Conservation (phyloP, 1,140 invertebrate genomes). For the Calliopsis andreniformis region DNA sequence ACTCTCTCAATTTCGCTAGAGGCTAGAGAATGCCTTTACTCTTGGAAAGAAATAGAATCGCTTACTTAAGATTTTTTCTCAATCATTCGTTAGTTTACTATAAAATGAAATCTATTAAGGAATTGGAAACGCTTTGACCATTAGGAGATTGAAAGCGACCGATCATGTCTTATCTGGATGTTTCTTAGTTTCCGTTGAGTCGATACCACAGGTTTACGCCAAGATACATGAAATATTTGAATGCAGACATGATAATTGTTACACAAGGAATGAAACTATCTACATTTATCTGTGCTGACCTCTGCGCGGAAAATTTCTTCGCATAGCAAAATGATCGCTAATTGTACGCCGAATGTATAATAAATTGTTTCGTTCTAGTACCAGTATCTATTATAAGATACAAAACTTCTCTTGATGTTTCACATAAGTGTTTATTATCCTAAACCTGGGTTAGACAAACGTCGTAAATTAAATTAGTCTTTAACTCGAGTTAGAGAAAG, state of each 20-base stretch:
- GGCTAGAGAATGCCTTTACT: not conserved
- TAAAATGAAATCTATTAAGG: constrained; percentile 2
- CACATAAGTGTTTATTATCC: no score
- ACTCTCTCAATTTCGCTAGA: no score
- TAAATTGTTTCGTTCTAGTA: constrained; percentile 8
- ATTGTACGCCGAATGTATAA: constrained; percentile 31
- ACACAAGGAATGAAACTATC: not conserved
- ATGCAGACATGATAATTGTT: constrained; percentile 25
- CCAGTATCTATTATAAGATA: no score
- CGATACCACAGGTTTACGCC: not conserved
- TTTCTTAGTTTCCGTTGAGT: not conserved
- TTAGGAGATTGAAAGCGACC: constrained; percentile 5
- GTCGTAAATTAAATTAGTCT: no score
- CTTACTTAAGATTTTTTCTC: not conserved
- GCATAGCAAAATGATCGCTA: not conserved
- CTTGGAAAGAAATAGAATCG: not conserved
- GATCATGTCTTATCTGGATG: not conserved
- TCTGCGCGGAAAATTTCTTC: not conserved
- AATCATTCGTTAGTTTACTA: not conserved
- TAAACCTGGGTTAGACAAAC: no score
- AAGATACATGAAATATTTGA: constrained; percentile 2
- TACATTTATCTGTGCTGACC: not conserved
- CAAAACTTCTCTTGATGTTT: no score
- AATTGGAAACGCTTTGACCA: not conserved
- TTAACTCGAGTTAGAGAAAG: no score